Percentiles rank a stretch among this genome's conserved stretches.
These are phyloP conservation scores for Amblyraja radiata DNA, from an alignment of 2,797 vertebrate species.

Conservation along the genomic window DNA sequence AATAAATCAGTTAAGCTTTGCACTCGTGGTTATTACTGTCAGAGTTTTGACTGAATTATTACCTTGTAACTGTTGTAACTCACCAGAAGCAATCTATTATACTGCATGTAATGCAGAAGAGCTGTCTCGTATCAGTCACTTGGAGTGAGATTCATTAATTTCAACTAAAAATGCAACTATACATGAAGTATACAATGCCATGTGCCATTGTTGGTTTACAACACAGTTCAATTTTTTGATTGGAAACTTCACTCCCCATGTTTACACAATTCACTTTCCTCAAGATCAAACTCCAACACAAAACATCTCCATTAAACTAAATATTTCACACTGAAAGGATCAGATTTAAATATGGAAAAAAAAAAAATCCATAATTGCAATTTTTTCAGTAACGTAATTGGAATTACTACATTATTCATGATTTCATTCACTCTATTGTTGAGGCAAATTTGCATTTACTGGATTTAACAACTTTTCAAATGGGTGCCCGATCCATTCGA, in stretches of 20 bases:
- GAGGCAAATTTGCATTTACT: background rate
- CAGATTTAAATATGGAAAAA: background rate
- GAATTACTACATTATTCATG: background rate
- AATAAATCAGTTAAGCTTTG: background rate
- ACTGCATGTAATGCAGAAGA: background rate
- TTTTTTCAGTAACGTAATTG: too few species aligned
- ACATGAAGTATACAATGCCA: background rate
- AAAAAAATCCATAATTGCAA: background rate
- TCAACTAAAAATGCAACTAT: background rate
- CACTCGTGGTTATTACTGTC: background rate
- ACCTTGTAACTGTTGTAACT: background rate
- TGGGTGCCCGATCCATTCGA: background rate
- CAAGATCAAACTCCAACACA: too few species aligned
- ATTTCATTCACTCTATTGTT: background rate
- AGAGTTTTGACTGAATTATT: background rate
- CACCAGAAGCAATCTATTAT: background rate
- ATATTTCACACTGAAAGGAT: background rate
- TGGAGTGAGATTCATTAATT: slow-evolving; percentile 17
- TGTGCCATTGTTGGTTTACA: background rate
- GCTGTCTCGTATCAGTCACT: slow-evolving; percentile 11
- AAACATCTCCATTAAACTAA: background rate
- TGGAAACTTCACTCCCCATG: background rate
- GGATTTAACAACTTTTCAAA: background rate
- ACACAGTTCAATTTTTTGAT: background rate
- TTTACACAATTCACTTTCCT: background rate